phyloP scores from a whole-genome alignment of 2,888 invertebrate species.

The Spilosoma lubricipeda region DNA sequence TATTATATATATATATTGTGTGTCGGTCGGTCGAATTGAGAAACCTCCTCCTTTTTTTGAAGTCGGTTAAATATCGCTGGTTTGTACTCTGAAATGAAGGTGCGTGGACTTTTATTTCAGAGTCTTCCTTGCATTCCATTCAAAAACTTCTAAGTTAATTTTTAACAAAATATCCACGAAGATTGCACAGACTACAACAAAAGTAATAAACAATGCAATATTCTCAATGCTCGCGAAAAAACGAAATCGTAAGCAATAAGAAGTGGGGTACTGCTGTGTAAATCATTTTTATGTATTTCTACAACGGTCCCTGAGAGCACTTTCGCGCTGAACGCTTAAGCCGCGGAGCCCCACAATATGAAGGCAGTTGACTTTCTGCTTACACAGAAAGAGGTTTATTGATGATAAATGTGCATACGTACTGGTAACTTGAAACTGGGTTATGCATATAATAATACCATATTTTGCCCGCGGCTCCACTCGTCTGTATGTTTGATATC shows the following conservation, averaged over 20 bases:
- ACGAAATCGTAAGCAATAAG: slow-evolving; percentile 16
- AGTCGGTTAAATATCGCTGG: no score
- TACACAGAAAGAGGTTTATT: slow-evolving; percentile 8
- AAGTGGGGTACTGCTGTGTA: slow-evolving; percentile 39
- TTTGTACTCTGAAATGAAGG: no score
- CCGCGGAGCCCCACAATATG: slow-evolving; percentile 10
- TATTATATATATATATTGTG: no score
- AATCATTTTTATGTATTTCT: slow-evolving; percentile 50
- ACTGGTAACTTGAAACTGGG: background rate
- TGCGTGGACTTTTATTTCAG: no score
- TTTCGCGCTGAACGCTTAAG: slow-evolving; percentile 14
- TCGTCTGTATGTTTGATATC: no score
- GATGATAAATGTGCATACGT: slow-evolving; percentile 12
- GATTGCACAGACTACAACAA: slow-evolving; percentile 7
- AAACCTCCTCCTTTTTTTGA: no score
- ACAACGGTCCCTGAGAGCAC: background rate
- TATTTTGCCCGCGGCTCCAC: no score
- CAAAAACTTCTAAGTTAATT: background rate
- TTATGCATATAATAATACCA: background rate
- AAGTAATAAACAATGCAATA: slow-evolving; percentile 14
- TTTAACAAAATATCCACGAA: background rate
- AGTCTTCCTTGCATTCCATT: background rate
- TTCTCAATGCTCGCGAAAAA: slow-evolving; percentile 9
- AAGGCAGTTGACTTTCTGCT: slow-evolving; percentile 17
- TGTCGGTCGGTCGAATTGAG: no score